Evolutionary conservation across 2,797 vertebrate species (phyloP), one percentile per base, ranked within the genome.

Genomic region (Scleropages formosus): DNA sequence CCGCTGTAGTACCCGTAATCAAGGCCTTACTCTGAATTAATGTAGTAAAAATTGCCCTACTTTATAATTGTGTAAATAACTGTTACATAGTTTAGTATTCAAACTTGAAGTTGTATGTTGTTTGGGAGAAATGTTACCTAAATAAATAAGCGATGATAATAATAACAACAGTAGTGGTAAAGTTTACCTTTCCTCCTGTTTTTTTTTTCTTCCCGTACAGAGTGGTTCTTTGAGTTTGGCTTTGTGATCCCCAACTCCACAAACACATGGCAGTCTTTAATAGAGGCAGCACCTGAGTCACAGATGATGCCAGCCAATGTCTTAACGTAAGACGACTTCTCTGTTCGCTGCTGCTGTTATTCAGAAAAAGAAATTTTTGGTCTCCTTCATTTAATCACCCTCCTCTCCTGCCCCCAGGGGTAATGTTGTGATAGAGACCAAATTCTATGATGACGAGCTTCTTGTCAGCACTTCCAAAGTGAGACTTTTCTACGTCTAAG

Each of bases 231-330:
- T 87, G 98, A 99, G 88, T 99, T 98, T 80, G 96, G 97, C 81
- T 99, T 99, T 80, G 96, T 99, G 84, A 99, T 99, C 82, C 98
- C 98, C 56, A 98, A 99, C 88, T 99, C 98, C 83, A 99, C 97
- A 88, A 99, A 99, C 91, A 99, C 98, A 76, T 99, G 98, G 98
- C 98, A 99, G 88, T 99, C 96, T 81, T 94, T 99, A 91, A 99
- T 99, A 92, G 98, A 99, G 85, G 97, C 98, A 18, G 98, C 98
- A 10, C 97, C 98, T 12, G 98, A 99, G 86, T 98, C 97, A 80
- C 97, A 99, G 89, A 99, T 99, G 98, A 99, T 99, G 97, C 96
- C 97, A 44, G 98, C 98, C 79, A 98, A 96, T 51, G 93, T 98
- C 90, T 92, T 99, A 91, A 98, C 96, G 98, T 99, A 91, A 98